phyloP scores from a whole-genome alignment of 2,797 vertebrate species.

The Myiotriccus ornatus region DNA sequence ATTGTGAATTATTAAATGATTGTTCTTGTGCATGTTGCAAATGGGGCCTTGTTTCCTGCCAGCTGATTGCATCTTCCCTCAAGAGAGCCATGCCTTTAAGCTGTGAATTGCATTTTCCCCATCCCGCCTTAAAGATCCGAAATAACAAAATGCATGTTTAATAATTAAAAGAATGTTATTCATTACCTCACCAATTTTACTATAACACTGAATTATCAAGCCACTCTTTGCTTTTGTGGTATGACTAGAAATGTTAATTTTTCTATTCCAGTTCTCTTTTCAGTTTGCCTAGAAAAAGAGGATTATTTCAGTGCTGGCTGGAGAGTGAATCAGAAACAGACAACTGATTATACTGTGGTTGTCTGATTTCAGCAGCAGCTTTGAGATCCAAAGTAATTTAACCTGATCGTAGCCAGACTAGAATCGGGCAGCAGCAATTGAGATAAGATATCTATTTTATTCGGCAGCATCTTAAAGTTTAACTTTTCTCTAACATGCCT shows the following conservation, averaged over 20 bases:
- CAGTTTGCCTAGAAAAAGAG: constrained; percentile 18
- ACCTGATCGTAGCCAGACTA: background rate
- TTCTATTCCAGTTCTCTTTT: background rate
- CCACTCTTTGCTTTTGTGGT: background rate
- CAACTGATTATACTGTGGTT: constrained; percentile 8
- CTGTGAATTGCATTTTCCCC: constrained; percentile 45
- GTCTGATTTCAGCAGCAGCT: constrained; percentile 4
- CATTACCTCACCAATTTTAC: constrained; percentile 58
- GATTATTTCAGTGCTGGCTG: background rate
- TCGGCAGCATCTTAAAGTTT: background rate
- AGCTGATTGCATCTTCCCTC: constrained; percentile 66
- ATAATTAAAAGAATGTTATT: constrained; percentile 72
- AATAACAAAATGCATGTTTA: constrained; percentile 75
- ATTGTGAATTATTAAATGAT: constrained; percentile 74
- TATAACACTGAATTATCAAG: constrained; percentile 45
- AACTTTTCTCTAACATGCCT: background rate
- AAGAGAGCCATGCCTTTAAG: constrained; percentile 66
- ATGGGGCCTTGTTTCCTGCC: constrained; percentile 72
- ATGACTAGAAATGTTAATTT: constrained; percentile 33
- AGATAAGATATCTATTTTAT: background rate
- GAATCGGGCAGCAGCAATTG: background rate
- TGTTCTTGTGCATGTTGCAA: constrained; percentile 67
- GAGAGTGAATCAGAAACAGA: constrained; percentile 1
- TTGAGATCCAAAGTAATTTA: constrained; percentile 28
- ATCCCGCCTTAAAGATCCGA: constrained; percentile 44